Evolutionary conservation across 2,888 invertebrate species (phyloP).

Genomic region (Eueremaeus valkanovi): DNA sequence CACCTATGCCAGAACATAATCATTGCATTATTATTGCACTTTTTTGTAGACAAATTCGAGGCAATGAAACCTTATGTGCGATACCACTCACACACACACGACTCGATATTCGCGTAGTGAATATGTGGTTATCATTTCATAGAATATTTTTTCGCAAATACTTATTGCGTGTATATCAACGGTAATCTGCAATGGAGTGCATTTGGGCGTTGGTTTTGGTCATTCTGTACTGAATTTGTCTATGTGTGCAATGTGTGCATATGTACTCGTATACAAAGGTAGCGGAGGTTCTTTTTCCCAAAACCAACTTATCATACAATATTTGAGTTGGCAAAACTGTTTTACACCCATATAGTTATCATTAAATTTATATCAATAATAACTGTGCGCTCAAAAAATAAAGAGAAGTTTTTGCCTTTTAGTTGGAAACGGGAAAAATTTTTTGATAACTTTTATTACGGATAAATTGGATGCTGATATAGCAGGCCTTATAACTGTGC

Average conservation of each 20-base stretch:
- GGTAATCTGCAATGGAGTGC: conserved; percentile 30
- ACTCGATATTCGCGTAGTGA: conserved; percentile 12
- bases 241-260: neutral
- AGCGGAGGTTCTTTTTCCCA: conserved; percentile 24
- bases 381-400: neutral
- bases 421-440: neutral
- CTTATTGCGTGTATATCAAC: conserved; percentile 17
- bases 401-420: neutral
- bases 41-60: conserved; percentile 17
- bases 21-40: conserved; percentile 19
- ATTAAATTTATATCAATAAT: conserved; percentile 29
- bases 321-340: neutral
- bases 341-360: conserved; percentile 33
- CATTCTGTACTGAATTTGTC: neutral
- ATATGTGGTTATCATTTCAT: conserved; percentile 17
- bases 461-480: conserved; percentile 34
- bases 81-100: neutral
- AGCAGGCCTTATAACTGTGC: neutral
- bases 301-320: neutral
- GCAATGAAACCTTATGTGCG: conserved; percentile 31
- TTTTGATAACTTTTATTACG: conserved; percentile 28
- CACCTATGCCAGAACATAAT: neutral
- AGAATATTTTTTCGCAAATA: neutral
- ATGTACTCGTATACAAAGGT: conserved; percentile 4
- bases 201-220: conserved; percentile 36